Evolutionary conservation across 2,888 invertebrate genomes (phyloP).

Genomic region (Acleris cristana): DNA sequence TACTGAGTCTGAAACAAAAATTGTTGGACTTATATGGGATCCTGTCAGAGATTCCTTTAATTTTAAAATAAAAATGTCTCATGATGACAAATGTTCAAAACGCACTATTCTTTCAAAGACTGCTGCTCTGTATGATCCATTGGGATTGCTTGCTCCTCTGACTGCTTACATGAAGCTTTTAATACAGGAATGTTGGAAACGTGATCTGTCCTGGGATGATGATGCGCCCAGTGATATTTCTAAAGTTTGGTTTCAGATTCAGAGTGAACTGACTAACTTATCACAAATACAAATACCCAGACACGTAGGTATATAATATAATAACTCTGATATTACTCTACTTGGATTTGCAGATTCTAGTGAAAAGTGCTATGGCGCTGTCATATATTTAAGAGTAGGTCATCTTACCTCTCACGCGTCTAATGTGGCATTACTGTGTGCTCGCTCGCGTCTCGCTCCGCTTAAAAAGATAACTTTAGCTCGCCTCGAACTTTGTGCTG

Average conservation of each 20-base stretch:
- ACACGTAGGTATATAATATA: neutral
- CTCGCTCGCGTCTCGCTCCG: slow-evolving; percentile 3
- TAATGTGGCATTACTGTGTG: neutral
- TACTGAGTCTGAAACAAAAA: slow-evolving; percentile 12
- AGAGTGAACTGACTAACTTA: neutral
- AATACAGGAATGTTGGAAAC: slow-evolving; percentile 19
- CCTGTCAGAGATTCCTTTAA: slow-evolving; percentile 2
- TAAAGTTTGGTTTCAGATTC: neutral
- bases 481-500: slow-evolving; percentile 31
- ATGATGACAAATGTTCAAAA: slow-evolving; percentile 8
- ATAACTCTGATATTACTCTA: neutral
- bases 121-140: slow-evolving; percentile 16
- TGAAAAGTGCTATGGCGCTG: slow-evolving; percentile 22
- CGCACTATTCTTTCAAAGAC: slow-evolving; percentile 14
- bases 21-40: slow-evolving; percentile 19
- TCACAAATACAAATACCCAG: neutral
- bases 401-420: neutral
- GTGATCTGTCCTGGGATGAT: slow-evolving; percentile 25
- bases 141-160: slow-evolving; percentile 9
- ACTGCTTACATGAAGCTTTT: slow-evolving; percentile 12
- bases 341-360: slow-evolving; percentile 22
- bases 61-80: slow-evolving; percentile 13
- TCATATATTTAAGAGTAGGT: neutral
- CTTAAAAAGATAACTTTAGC: slow-evolving; percentile 13
- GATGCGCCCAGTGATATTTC: slow-evolving; percentile 1